Conservation (phyloP, 1,140 invertebrate species). For the Drepana arcuata region DNA sequence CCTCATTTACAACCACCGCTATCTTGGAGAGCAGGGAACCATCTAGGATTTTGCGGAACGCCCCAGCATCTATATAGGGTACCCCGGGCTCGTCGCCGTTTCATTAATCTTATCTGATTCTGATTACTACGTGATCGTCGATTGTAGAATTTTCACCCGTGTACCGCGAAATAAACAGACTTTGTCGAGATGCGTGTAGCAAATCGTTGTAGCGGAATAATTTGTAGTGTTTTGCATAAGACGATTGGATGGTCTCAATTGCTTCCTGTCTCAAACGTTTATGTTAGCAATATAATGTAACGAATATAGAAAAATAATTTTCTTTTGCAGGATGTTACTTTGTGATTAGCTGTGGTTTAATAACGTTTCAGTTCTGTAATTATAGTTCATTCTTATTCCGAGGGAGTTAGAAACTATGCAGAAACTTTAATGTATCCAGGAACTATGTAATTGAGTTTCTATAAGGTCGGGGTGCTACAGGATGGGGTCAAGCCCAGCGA, state of each 20-base stretch:
- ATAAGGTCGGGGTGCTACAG: too few species aligned
- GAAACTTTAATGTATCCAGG: too few species aligned
- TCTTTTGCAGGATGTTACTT: too few species aligned
- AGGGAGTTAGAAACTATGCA: too few species aligned
- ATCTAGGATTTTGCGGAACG: slow-evolving; percentile 25
- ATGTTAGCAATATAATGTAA: slow-evolving; percentile 14
- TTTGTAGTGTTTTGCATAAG: slow-evolving; percentile 19
- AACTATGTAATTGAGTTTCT: too few species aligned
- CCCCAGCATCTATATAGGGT: slow-evolving; percentile 14
- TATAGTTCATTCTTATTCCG: too few species aligned
- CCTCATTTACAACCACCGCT: slow-evolving; percentile 30
- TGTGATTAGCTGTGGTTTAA: too few species aligned
- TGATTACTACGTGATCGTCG: slow-evolving; percentile 6
- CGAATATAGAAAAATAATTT: too few species aligned
- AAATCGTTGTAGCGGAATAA: slow-evolving; percentile 18
- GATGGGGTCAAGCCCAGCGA: too few species aligned
- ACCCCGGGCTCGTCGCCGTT: slow-evolving; percentile 14
- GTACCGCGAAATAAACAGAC: slow-evolving; percentile 1
- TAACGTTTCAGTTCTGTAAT: too few species aligned
- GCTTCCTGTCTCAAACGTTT: slow-evolving; percentile 17
- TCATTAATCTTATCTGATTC: slow-evolving; percentile 25
- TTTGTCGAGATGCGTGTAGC: slow-evolving; percentile 13
- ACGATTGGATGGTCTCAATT: slow-evolving; percentile 15
- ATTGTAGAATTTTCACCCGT: slow-evolving; percentile 5
- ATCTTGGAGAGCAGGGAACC: slow-evolving; percentile 25